phyloP scores from a whole-genome alignment of 2,888 invertebrate species.

The Sphaerophoria taeniata region DNA sequence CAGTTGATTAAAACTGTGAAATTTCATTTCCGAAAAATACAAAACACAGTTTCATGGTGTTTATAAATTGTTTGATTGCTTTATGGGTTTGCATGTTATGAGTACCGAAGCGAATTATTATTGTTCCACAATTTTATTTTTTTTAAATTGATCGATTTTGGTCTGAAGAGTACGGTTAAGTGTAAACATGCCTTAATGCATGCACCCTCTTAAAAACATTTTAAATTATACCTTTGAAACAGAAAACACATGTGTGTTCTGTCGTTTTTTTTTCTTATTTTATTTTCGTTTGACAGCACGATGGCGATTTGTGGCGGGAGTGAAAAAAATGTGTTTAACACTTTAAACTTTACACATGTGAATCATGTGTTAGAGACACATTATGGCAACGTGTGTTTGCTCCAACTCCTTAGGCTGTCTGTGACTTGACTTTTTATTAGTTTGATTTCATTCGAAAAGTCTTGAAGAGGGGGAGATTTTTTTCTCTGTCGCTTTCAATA shows the following conservation, averaged over 20 bases:
- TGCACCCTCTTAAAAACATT: constrained; percentile 40
- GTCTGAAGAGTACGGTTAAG: not conserved
- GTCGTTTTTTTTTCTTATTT: no score
- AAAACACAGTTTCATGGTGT: constrained; percentile 52
- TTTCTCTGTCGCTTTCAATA: not conserved
- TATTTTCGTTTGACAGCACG: constrained; percentile 20
- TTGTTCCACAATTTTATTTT: no score
- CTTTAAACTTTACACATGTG: constrained; percentile 66
- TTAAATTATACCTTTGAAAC: not conserved
- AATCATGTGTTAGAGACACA: constrained; percentile 51
- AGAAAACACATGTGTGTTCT: constrained; percentile 21
- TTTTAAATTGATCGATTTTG: constrained; percentile 59
- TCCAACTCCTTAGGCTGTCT: not conserved
- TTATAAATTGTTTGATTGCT: constrained; percentile 40
- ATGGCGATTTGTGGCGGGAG: not conserved
- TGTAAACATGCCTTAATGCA: no score
- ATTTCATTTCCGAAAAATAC: constrained; percentile 64
- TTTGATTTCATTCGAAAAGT: constrained; percentile 40
- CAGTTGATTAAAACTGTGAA: constrained; percentile 64
- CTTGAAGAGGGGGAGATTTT: constrained; percentile 13
- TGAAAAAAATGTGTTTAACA: constrained; percentile 51
- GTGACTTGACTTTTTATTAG: constrained; percentile 40
- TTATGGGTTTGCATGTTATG: constrained; percentile 38
- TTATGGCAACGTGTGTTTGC: constrained; percentile 22
- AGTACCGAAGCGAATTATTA: constrained; percentile 55